Evolutionary conservation across 2,888 invertebrate genomes (phyloP).

Genomic region (Caenorhabditis doughertyi): DNA sequence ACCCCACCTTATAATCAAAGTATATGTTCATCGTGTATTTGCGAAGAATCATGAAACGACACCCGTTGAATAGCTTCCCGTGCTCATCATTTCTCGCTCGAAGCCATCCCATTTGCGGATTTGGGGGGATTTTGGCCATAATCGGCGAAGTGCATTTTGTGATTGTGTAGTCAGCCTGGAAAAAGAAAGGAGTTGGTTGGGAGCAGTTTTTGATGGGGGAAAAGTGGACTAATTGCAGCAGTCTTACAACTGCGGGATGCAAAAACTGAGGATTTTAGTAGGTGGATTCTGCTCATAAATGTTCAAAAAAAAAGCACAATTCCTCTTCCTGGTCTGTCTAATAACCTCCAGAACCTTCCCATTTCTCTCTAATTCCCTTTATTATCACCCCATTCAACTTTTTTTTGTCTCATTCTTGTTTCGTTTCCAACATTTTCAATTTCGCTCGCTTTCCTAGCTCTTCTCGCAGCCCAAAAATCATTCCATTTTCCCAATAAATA

Average conservation of each 20-base stretch:
- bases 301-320: too few relatives aligned
- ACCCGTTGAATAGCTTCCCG: constrained; percentile 40
- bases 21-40: constrained; percentile 34
- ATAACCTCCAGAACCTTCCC: not conserved
- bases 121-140: not conserved
- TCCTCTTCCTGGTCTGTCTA: too few relatives aligned
- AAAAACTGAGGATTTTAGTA: too few relatives aligned
- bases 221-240: too few relatives aligned
- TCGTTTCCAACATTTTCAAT: constrained; percentile 3
- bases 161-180: constrained; percentile 54
- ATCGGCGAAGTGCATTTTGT: not conserved
- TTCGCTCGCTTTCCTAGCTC: constrained; percentile 20
- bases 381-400: constrained; percentile 4
- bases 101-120: constrained; percentile 46
- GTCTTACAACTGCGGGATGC: too few relatives aligned
- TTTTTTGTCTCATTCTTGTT: not conserved
- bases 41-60: constrained; percentile 54
- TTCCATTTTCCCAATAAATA: not conserved
- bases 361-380: not conserved
- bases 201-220: too few relatives aligned
- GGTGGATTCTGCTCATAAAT: too few relatives aligned
- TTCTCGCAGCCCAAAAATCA: not conserved
- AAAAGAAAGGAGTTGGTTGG: not conserved
- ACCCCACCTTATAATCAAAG: constrained; percentile 61
- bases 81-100: constrained; percentile 25